Percentiles rank a stretch among this genome's conserved stretches.
Conservation (phyloP, 2,888 invertebrate species). For the Drosophila leonis region DNA sequence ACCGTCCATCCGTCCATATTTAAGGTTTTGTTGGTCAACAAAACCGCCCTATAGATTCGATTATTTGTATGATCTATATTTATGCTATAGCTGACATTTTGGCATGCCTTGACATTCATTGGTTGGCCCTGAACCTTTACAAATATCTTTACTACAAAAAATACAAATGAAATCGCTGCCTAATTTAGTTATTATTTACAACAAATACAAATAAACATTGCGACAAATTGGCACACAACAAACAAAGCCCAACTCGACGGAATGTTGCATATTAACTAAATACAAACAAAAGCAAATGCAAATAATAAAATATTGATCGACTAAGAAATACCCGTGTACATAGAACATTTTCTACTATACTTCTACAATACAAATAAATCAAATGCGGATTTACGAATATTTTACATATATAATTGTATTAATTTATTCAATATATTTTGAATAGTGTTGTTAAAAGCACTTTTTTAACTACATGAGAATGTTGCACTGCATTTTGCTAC, state of each 20-base stretch:
- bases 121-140: constrained; percentile 43
- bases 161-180: constrained; percentile 53
- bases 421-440: neutral
- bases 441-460: neutral
- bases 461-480: neutral
- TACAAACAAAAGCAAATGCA: constrained; percentile 36
- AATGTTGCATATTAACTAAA: constrained; percentile 49
- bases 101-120: constrained; percentile 32
- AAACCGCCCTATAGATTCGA: constrained; percentile 20
- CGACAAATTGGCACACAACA: constrained; percentile 71
- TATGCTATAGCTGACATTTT: constrained; percentile 18
- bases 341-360: neutral
- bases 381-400: neutral
- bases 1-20: neutral
- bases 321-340: constrained; percentile 23
- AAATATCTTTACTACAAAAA: neutral
- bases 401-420: neutral
- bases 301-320: constrained; percentile 5
- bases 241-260: constrained; percentile 52
- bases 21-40: constrained; percentile 17
- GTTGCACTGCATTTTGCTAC: no score
- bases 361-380: neutral
- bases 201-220: constrained; percentile 62
- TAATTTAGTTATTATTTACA: constrained; percentile 77
- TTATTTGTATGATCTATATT: constrained; percentile 33